Evolutionary conservation across 2,797 vertebrate genomes (phyloP), one percentile per base, ranked within the genome.

Genomic region (Aplochiton taeniatus): DNA sequence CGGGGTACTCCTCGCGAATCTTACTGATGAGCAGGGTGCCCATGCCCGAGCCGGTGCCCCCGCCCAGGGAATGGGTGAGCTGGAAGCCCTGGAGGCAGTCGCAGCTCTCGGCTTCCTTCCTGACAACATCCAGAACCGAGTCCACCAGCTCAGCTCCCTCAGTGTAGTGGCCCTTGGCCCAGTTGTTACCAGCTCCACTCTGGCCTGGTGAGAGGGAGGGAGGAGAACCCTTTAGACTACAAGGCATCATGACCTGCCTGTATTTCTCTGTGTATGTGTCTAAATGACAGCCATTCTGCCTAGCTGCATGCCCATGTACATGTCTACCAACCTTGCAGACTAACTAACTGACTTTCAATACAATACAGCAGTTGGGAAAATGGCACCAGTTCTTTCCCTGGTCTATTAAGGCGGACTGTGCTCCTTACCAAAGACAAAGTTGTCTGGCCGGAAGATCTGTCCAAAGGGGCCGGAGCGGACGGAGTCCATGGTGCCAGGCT

Each of bases 31-130:
- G 90, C 12, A 98, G 90, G 0, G 96, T 98, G 18, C 96, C 96
- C 96, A 98, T 98, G 0, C 96, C 96, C 0, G 96, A 97, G 2
- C 96, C 96, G 0, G 95, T 97, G 9, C 95, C 95, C 0, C 96
- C 96, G 0, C 96, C 95, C 0, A 98, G 90, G 0, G 96, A 98
- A 68, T 98, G 96, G 0, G 96, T 98, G 14, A 98, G 88, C 89
- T 98, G 96, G 87, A 98, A 98, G 42, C 96, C 96, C 86, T 98
- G 96, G 6, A 98, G 94, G 68, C 96, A 96, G 64, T 98, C 96
- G 0, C 96, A 98, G 87, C 93, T 96, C 85, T 98, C 96, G 0
- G 95, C 92, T 77, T 98, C 96, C 81, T 98, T 98, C 47, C 96
- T 90, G 41, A 98, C 95, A n/a, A 98, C 96, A 0, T 98, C 96